Conservation (phyloP, 1,140 invertebrate genomes). For the Theocolax elegans region DNA sequence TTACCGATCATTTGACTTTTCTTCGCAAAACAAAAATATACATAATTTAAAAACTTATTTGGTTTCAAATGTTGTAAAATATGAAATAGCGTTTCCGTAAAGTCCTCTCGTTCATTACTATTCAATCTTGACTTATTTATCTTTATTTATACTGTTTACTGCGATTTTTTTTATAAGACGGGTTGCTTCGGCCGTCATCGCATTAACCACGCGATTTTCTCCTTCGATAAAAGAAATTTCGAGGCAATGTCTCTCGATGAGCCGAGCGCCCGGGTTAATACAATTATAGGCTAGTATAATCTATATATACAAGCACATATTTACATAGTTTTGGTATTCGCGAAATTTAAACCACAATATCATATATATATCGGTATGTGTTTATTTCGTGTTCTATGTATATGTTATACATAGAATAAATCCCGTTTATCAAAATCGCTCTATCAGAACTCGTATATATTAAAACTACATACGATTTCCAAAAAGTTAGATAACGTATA, state of each 20-base stretch:
- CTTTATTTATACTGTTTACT: neutral
- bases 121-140: neutral
- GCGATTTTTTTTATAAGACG: neutral
- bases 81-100: neutral
- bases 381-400: neutral
- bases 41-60: no score
- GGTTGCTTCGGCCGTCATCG: neutral
- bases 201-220: neutral
- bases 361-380: slow-evolving; percentile 4
- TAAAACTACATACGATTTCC: slow-evolving; percentile 5
- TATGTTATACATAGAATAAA: no score
- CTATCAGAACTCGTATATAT: neutral
- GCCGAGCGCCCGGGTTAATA: neutral
- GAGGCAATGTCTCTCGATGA: slow-evolving; percentile 45
- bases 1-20: neutral
- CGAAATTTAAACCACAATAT: no score
- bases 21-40: no score
- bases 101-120: slow-evolving; percentile 29
- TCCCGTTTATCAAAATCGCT: slow-evolving; percentile 10
- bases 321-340: no score
- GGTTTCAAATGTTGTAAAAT: neutral
- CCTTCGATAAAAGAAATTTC: neutral
- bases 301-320: no score
- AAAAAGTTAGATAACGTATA: neutral
- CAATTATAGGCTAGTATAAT: no score